phyloP scores from a whole-genome alignment of 1,140 invertebrate genomes.

The Hylyphantes graminicola region DNA sequence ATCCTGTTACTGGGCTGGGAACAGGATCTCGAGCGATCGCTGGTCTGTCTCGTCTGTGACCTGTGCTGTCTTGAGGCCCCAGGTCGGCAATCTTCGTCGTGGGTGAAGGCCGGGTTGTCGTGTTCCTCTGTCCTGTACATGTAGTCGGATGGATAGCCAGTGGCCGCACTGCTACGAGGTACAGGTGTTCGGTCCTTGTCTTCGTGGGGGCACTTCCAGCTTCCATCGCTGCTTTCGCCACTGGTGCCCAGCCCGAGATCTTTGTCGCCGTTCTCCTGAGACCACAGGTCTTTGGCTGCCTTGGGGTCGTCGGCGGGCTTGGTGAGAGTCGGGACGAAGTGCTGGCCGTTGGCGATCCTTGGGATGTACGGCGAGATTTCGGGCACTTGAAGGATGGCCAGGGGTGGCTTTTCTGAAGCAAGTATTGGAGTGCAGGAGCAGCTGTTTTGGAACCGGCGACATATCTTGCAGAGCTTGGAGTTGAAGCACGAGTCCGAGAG shows the following conservation, averaged over 20 bases:
- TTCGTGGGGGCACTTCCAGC: constrained; percentile 64
- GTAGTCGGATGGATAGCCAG: constrained; percentile 1
- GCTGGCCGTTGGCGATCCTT: background rate
- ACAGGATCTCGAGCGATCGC: constrained; percentile 4
- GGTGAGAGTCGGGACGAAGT: background rate
- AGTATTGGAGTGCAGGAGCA: background rate
- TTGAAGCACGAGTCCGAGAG: constrained; percentile 61
- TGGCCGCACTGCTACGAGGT: background rate
- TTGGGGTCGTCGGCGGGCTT: background rate
- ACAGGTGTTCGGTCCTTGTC: constrained; percentile 23
- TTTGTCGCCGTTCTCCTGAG: constrained; percentile 73
- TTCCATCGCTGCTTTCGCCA: constrained; percentile 78
- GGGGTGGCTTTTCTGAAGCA: constrained; percentile 36
- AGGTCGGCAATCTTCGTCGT: constrained; percentile 33
- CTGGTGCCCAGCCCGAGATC: constrained; percentile 88
- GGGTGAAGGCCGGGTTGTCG: constrained; percentile 35
- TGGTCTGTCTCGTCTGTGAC: background rate
- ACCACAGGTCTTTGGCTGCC: constrained; percentile 18
- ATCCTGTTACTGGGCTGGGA: constrained; percentile 46
- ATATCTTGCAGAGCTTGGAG: constrained; percentile 23
- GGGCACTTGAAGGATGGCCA: background rate
- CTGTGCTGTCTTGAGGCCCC: background rate
- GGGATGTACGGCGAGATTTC: constrained; percentile 2
- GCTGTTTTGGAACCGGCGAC: constrained; percentile 8
- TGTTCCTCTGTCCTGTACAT: constrained; percentile 24